A percentile compares a stretch with the other conserved stretches of the same genome.
Conservation (phyloP, 2,888 invertebrate species). For the Entomobrya multifasciata region DNA sequence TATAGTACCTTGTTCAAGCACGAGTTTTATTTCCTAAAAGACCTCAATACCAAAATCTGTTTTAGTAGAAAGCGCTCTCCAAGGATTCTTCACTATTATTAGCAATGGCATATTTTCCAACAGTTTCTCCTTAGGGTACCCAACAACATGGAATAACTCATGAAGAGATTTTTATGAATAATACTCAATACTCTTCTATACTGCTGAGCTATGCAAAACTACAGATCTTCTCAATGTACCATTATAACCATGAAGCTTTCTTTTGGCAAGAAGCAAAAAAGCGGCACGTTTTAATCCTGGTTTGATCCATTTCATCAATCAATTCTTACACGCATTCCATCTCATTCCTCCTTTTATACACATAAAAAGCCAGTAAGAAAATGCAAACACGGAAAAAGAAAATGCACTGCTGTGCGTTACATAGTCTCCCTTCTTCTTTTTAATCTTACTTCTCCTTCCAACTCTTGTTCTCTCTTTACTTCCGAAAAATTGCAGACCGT, state of each 20-base stretch:
- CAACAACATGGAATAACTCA: no score
- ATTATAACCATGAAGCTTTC: no score
- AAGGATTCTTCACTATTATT: no score
- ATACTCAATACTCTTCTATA: no score
- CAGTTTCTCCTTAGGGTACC: no score
- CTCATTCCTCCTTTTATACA: slow-evolving; percentile 21
- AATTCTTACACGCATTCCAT: slow-evolving; percentile 60
- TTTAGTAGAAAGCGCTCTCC: no score
- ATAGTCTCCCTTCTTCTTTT: neutral
- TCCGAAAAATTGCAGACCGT: slow-evolving; percentile 53
- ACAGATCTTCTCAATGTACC: no score
- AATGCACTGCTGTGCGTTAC: neutral
- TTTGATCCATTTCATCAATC: slow-evolving; percentile 68
- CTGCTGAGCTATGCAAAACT: neutral
- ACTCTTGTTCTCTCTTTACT: neutral
- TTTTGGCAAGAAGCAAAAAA: slow-evolving; percentile 32
- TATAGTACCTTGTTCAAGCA: no score
- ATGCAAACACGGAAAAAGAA: slow-evolving; percentile 11
- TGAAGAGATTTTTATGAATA: no score
- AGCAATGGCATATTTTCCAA: no score
- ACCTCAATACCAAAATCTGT: no score
- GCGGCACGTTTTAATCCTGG: slow-evolving; percentile 53
- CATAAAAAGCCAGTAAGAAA: neutral
- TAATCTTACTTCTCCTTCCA: slow-evolving; percentile 39
- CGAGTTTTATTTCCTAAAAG: no score